Conservation (phyloP, 92 coral and sea anemone genomes). For the Isaurus tuberculatus region DNA sequence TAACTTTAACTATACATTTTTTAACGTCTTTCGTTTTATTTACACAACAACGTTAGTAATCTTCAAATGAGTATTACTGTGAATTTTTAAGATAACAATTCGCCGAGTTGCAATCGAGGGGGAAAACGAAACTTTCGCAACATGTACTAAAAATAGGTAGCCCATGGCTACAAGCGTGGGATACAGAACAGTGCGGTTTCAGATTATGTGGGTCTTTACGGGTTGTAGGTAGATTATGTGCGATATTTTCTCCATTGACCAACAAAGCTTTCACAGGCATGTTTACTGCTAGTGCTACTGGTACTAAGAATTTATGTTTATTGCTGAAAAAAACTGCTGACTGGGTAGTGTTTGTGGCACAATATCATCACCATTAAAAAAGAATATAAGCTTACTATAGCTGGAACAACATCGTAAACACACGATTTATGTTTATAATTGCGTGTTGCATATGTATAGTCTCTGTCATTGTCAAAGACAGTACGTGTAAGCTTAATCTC, state of each 20-base stretch:
- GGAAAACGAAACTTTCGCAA: too few species aligned
- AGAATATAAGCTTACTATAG: slow-evolving; percentile 23
- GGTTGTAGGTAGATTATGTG: slow-evolving; percentile 24
- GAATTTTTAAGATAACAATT: too few species aligned
- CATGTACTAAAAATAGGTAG: too few species aligned
- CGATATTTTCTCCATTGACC: slow-evolving; percentile 25
- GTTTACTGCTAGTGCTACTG: slow-evolving; percentile 23
- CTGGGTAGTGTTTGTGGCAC: slow-evolving; percentile 19
- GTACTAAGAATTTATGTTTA: slow-evolving; percentile 20
- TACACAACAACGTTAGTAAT: too few species aligned
- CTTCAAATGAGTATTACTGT: too few species aligned
- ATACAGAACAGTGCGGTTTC: too few species aligned
- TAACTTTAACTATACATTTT: too few species aligned
- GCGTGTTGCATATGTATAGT: slow-evolving; percentile 19
- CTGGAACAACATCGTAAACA: slow-evolving; percentile 14
- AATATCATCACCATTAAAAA: slow-evolving; percentile 22
- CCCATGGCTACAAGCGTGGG: too few species aligned
- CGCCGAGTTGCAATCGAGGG: too few species aligned
- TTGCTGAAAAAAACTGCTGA: slow-evolving; percentile 19
- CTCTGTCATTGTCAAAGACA: slow-evolving; percentile 23
- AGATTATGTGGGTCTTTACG: too few species aligned
- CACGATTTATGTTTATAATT: slow-evolving; percentile 20
- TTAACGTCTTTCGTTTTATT: too few species aligned
- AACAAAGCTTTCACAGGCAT: slow-evolving; percentile 25
- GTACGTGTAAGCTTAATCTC: slow-evolving; percentile 17